Evolutionary conservation across 2,113 vertebrate species (phyloP), one percentile per base, ranked within the genome.

Genomic region (Hystrix brachyura): DNA sequence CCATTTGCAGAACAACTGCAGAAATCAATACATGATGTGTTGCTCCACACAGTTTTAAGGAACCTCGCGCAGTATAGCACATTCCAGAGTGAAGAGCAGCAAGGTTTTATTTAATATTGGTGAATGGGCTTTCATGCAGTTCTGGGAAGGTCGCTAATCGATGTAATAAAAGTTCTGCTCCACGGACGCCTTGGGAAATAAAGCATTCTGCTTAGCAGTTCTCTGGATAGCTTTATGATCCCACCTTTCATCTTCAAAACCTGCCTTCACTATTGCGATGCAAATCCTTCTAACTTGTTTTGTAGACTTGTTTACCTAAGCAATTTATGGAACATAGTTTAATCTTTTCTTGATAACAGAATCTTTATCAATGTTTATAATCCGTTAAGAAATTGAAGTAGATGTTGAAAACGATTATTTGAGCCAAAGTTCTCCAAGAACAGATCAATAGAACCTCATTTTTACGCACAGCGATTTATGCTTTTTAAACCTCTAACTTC

Each of bases 291-390:
- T 91, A 34, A 62, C 55, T 34, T 51, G 8, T 46, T 19, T 51
- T 53, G 43, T 21, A 94, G 62, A 64, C 17, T 57, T 51, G 12
- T 80, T 85, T 94, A 64, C 48, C 59, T 48, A 32, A 78, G 32
- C 76, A 89, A 13, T 81, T 92, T 84, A 71, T 72, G 55, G 9
- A 92, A 67, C 43, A 72, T 80, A 85, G 34, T 84, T 94, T 46
- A 76, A 64, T 57, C 57, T 51, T 90, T 85, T 69, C 38, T 34
- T 80, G 43, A 62, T 29, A 80, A 89, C 4, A 43, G 79, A 91
- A 51, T 59, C 48, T 81, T 71, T 74, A 78, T 71, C 23, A 48
- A 8, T 65, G 69, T 23, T 25, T 29, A 65, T 29, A 65, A 51
- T 79, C 32, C 62, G n/a, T 94, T 46, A 91, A 62, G 34, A 94